Evolutionary conservation across 2,113 vertebrate genomes (phyloP), one percentile per base, ranked within the genome.

Genomic region (Cyprinodon variegatus): DNA sequence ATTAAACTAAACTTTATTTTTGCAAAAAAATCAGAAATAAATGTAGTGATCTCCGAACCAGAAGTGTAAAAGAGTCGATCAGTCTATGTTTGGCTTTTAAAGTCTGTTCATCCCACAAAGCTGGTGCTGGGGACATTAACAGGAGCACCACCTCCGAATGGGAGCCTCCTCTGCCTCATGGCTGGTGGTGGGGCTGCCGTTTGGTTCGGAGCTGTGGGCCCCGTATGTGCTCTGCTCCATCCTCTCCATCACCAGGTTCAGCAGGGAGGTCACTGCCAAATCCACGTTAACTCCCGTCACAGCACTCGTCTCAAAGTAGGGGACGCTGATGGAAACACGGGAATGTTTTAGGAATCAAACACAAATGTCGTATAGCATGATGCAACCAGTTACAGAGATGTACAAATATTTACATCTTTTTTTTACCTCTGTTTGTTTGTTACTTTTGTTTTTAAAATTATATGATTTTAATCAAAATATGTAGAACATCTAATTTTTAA

Each of bases 221-320:
- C 93, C 94, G 17, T 95, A 94, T 3, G 95, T 92, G 61, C 95
- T 96, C 78, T 95, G 95, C 83, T 98, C 97, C 97, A 99, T 99
- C 37, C 97, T 92, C 84, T 96, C 96, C 97, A 99, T 99, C 80
- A 99, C 96, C 92, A 98, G 94, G 88, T 95, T 96, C 90, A 99
- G 94, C 45, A 99, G 94, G 0, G 90, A 94, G 76, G 93, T 91
- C 81, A 99, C 96, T 0, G 97, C 95, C 66, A 92, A 93, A 11
- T 97, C 95, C 86, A 99, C 96, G 0, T 95, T 93, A 2, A 90
- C 91, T 1, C 97, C 97, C 0, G 96, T 96, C 1, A 96, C 92
- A 0, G 97, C 95, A 11, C 97, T 99, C 0, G 97, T 98, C 93
- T 99, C 97, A 72, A 97, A 96, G 93, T 98, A 98, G 0, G 96